phyloP scores from a whole-genome alignment of 2,888 invertebrate species.

The Phoenoteleia sp. region DNA sequence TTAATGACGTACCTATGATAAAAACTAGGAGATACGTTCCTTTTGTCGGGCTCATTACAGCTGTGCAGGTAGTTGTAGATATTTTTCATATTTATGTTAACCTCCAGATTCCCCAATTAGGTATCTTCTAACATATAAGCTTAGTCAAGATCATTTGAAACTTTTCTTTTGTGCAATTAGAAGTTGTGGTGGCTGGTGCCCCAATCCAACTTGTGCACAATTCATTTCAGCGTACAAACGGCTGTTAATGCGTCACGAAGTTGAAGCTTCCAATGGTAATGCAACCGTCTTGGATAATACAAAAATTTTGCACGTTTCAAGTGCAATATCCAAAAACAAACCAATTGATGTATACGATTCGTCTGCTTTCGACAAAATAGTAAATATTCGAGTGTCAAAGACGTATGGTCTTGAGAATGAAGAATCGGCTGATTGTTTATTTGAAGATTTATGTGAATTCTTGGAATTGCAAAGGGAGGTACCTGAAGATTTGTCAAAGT shows the following conservation, averaged over 20 bases:
- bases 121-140: constrained; percentile 20
- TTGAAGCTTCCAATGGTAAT: constrained; percentile 47
- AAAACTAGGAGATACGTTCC: constrained; percentile 17
- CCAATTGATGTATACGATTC: background rate
- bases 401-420: too few relatives aligned
- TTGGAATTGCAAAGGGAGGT: background rate
- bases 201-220: constrained; percentile 56
- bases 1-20: background rate
- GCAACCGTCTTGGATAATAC: constrained; percentile 41
- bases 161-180: constrained; percentile 57
- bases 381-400: constrained; percentile 9
- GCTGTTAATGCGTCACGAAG: constrained; percentile 44
- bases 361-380: background rate
- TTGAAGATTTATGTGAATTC: constrained; percentile 3
- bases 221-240: constrained; percentile 47
- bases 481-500: background rate
- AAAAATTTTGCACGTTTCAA: too few relatives aligned
- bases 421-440: too few relatives aligned
- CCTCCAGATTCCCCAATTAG: constrained; percentile 25
- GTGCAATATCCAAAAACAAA: background rate
- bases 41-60: constrained; percentile 52
- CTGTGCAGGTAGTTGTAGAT: constrained; percentile 13
- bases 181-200: constrained; percentile 52
- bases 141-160: constrained; percentile 25
- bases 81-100: constrained; percentile 40